phyloP scores from a whole-genome alignment of 2,888 invertebrate species.

The Philhelius pedissequus region DNA sequence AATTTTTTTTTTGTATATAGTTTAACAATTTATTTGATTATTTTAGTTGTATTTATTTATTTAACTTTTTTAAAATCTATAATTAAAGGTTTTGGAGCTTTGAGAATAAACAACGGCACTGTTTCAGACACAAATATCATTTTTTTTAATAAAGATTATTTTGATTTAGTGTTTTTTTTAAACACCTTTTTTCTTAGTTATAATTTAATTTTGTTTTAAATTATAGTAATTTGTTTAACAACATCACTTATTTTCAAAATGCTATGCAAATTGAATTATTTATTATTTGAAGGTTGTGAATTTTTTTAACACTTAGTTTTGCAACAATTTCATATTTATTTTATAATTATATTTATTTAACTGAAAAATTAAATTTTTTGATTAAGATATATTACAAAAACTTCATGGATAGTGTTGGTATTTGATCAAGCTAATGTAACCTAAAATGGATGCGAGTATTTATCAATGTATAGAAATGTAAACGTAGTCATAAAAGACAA shows the following conservation, averaged over 20 bases:
- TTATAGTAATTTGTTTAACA: background rate
- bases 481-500: too few species aligned
- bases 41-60: slow-evolving; percentile 12
- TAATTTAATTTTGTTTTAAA: background rate
- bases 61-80: slow-evolving; percentile 60
- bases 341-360: background rate
- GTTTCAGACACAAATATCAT: slow-evolving; percentile 49
- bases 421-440: background rate
- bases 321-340: background rate
- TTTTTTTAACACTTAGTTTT: background rate
- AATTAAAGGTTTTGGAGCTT: slow-evolving; percentile 38
- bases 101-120: slow-evolving; percentile 46
- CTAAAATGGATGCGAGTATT: background rate
- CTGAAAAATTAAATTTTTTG: background rate
- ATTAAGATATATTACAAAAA: background rate
- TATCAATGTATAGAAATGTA: too few species aligned
- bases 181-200: background rate
- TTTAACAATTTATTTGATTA: background rate
- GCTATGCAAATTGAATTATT: background rate
- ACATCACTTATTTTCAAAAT: background rate
- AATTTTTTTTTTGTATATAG: background rate
- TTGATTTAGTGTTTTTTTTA: background rate
- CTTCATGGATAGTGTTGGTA: background rate
- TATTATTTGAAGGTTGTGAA: background rate
- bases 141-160: slow-evolving; percentile 19